Conservation (phyloP, 2,888 invertebrate species). For the Tiliacea aurago region DNA sequence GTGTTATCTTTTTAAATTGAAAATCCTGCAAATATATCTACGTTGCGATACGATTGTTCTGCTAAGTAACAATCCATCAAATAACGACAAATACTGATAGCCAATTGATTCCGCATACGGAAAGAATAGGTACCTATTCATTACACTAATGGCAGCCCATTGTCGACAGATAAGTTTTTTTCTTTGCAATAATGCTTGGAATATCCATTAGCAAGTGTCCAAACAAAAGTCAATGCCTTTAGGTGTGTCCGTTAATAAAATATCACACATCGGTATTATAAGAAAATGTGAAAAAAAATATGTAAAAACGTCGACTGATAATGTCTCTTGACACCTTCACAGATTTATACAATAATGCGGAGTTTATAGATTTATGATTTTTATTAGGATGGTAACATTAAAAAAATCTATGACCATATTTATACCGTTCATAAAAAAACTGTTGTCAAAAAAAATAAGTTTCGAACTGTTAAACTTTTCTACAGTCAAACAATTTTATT, state of each 20-base stretch:
- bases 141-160: constrained; percentile 80
- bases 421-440: background rate
- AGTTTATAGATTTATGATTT: constrained; percentile 47
- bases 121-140: constrained; percentile 75
- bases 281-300: constrained; percentile 48
- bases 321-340: constrained; percentile 54
- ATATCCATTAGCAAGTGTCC: constrained; percentile 77
- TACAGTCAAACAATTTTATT: background rate
- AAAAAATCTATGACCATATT: background rate
- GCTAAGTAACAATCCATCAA: constrained; percentile 70
- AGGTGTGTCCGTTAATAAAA: constrained; percentile 72
- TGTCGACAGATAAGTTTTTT: constrained; percentile 71
- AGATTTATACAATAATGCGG: constrained; percentile 40
- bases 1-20: constrained; percentile 46
- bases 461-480: background rate
- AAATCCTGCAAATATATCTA: constrained; percentile 46
- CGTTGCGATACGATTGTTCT: constrained; percentile 48
- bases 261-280: constrained; percentile 58
- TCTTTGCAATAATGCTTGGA: constrained; percentile 65
- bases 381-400: constrained; percentile 21
- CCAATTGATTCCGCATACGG: constrained; percentile 75
- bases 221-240: constrained; percentile 76
- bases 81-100: constrained; percentile 72
- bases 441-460: background rate
- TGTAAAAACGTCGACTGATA: constrained; percentile 43